Percentiles rank a stretch among this genome's conserved stretches.
Evolutionary conservation across 2,888 invertebrate species (phyloP).

Genomic region (Drosophila imparisetae): DNA sequence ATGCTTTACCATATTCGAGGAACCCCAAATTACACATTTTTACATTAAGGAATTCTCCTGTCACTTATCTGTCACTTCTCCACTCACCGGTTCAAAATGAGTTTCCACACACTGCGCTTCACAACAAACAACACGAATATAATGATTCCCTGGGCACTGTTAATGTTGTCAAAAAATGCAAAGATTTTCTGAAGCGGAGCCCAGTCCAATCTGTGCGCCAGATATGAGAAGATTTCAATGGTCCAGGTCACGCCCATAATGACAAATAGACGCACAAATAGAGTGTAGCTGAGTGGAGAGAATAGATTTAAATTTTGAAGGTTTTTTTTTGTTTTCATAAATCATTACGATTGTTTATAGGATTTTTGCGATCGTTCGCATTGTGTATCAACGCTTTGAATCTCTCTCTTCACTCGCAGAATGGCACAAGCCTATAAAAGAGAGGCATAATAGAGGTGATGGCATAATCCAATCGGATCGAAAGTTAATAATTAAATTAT

Average conservation of each 20-base stretch:
- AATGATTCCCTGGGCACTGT: constrained; percentile 67
- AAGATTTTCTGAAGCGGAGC: background rate
- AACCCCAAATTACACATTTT: constrained; percentile 17
- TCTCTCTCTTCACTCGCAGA: constrained; percentile 68
- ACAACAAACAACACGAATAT: constrained; percentile 75
- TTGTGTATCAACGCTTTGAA: constrained; percentile 57
- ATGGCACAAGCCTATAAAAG: constrained; percentile 64
- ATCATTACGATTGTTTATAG: constrained; percentile 76
- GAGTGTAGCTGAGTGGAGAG: constrained; percentile 87
- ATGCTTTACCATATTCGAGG: constrained; percentile 37
- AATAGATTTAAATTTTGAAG: too few relatives aligned
- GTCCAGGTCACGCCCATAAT: constrained; percentile 95
- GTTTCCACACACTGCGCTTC: constrained; percentile 57
- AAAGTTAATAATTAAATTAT: background rate
- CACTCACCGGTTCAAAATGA: constrained; percentile 61
- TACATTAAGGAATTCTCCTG: background rate
- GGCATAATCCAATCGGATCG: background rate
- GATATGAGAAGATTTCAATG: constrained; percentile 91
- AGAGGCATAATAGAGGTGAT: background rate
- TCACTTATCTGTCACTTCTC: background rate
- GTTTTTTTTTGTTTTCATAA: background rate
- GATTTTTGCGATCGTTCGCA: constrained; percentile 64
- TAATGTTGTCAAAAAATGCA: constrained; percentile 44
- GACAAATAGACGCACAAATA: constrained; percentile 92
- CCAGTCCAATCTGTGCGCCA: constrained; percentile 55